These are phyloP conservation scores for Zeus faber DNA, from an alignment of 2,113 vertebrate genomes.

Conservation along the genomic window DNA sequence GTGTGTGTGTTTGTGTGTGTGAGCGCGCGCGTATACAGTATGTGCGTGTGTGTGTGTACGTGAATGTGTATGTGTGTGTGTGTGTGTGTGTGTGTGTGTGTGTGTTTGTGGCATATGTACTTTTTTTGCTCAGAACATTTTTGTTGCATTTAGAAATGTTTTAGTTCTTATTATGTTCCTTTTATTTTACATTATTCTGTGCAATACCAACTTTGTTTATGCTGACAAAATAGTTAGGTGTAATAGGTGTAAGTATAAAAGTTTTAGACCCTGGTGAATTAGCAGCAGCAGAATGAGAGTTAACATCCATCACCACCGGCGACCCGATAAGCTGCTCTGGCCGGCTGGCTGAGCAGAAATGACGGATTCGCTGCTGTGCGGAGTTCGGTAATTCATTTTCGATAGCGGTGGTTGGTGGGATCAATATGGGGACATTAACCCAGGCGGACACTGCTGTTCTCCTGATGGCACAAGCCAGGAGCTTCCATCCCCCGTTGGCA, in stretches of 20 bases:
- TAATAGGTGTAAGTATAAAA: slow-evolving; percentile 44
- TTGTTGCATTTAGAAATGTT: no score
- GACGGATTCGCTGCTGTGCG: slow-evolving; percentile 71
- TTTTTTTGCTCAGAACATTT: no score
- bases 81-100: no score
- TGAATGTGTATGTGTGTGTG: neutral
- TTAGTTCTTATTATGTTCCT: no score
- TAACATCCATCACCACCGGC: slow-evolving; percentile 71
- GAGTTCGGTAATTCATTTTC: slow-evolving; percentile 75
- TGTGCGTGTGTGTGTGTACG: slow-evolving; percentile 3
- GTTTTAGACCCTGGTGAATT: slow-evolving; percentile 61
- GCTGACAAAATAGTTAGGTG: no score
- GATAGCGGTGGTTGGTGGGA: slow-evolving; percentile 71
- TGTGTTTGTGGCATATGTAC: no score
- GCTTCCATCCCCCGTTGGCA: slow-evolving; percentile 57
- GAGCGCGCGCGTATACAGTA: neutral
- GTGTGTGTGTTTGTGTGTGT: neutral
- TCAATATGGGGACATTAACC: slow-evolving; percentile 75
- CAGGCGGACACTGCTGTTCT: slow-evolving; percentile 69
- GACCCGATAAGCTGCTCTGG: slow-evolving; percentile 66
- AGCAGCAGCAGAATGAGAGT: slow-evolving; percentile 65
- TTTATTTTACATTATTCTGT: no score
- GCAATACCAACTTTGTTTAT: no score
- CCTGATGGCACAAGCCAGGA: slow-evolving; percentile 67
- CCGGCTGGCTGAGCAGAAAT: slow-evolving; percentile 71